Evolutionary conservation across 2,888 invertebrate species (phyloP).

Genomic region (Esperia sulphurella): DNA sequence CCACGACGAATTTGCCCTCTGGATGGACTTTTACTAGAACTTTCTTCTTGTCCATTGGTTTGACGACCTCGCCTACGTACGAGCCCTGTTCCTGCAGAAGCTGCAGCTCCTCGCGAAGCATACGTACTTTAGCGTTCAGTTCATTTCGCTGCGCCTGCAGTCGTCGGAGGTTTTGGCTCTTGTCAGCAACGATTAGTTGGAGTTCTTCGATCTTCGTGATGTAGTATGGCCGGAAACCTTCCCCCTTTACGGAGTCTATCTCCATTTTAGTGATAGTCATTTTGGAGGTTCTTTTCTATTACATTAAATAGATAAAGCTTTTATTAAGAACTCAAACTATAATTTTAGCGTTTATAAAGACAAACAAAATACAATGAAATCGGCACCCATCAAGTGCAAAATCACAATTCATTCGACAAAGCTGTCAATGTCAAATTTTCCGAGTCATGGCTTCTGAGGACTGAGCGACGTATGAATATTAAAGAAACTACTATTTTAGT

Average conservation of each 20-base stretch:
- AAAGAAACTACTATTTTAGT: too few relatives aligned
- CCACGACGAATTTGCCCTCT: constrained; percentile 99
- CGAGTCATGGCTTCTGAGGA: too few relatives aligned
- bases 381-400: too few relatives aligned
- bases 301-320: too few relatives aligned
- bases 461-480: too few relatives aligned
- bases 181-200: constrained; percentile 97
- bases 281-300: constrained; percentile 25
- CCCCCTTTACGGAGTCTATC: constrained; percentile 86
- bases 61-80: constrained; percentile 99
- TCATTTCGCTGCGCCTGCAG: constrained; percentile 99
- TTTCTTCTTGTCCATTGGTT: constrained; percentile 99
- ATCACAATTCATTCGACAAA: constrained; percentile 9
- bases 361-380: too few relatives aligned
- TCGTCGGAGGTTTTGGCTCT: constrained; percentile 97
- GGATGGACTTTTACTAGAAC: constrained; percentile 99
- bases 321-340: too few relatives aligned
- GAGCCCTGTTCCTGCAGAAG: constrained; percentile 98
- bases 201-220: constrained; percentile 98
- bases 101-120: constrained; percentile 98
- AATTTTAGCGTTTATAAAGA: too few relatives aligned
- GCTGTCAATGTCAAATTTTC: constrained; percentile 28
- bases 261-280: constrained; percentile 83
- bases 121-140: constrained; percentile 98
- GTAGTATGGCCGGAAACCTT: constrained; percentile 97